Conservation (phyloP, 1,140 invertebrate species). For the Leptinotarsa lineolata region DNA sequence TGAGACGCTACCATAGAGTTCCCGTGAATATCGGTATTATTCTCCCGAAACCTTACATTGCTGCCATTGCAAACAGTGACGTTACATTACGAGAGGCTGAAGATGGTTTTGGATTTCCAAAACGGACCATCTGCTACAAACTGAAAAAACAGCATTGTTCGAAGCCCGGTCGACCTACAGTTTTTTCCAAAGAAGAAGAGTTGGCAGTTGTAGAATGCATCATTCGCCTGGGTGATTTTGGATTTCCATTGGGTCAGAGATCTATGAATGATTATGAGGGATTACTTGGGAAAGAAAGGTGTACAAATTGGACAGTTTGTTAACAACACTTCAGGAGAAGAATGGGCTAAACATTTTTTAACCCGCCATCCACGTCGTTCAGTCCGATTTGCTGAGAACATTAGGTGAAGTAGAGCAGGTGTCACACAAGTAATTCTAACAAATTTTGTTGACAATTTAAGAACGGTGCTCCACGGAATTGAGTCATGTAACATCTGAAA, state of each 20-base stretch:
- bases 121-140: background rate
- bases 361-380: background rate
- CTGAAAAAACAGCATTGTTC: background rate
- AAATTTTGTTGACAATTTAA: constrained; percentile 9
- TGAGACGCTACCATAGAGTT: no score
- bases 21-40: background rate
- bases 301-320: background rate
- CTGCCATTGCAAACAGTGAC: background rate
- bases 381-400: constrained; percentile 17
- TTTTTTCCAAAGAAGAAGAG: background rate
- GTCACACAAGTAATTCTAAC: constrained; percentile 8
- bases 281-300: background rate
- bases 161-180: background rate
- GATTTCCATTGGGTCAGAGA: background rate
- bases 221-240: background rate
- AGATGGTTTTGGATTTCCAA: background rate
- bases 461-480: constrained; percentile 35
- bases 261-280: background rate
- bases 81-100: background rate
- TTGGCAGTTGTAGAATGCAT: background rate
- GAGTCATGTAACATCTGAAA: constrained; percentile 40
- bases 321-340: constrained; percentile 22
- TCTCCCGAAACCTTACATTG: background rate
- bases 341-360: background rate
- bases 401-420: constrained; percentile 19